Base-by-base conservation (phyloP, 1,140 invertebrate genomes). In the Zaprionus tsacasi region DNA sequence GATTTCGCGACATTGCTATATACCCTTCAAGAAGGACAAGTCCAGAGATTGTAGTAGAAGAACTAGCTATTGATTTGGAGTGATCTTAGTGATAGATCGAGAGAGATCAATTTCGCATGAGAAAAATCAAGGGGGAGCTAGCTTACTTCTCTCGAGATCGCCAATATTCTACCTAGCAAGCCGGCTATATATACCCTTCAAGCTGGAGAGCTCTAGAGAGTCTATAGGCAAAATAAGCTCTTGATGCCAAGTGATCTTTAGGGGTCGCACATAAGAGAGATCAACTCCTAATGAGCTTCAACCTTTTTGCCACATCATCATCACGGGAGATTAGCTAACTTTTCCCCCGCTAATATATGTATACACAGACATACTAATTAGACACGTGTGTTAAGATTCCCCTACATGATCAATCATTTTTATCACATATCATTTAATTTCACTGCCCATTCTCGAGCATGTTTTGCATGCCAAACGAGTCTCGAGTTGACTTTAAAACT, bases 381-480 rank as follows among this genome's bases (percentile, higher is more conserved):
- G 17, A 25, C 54, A 57, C 54, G 55, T 67, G 55, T 67, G 55
- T 58, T 43, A 13, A 40, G 50, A 52, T 30, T 52, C 17, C n/a
- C 8, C 35, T 45, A 17, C 12, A 48, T 25, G 33, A 57, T 57
- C 38, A 66, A 60, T 55, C 38, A 50, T 65, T 72, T 74, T 45
- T 48, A 56, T 48, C 11, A 54, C 45, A 54, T 54, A 38, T 65
- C 55, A 75, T 64, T 56, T 52, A 63, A 74, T 63, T 70, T 59
- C 40, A 25, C 54, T 64, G 58, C 5, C 11, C 12, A 13, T 52
- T 35, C 58, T 35, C 10, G 30, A 60, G 48, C 69, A 71, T 66
- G 73, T 66, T 72, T 76, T 60, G 73, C 61, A 71, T 71, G 36
- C 36, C 4, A 38, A 76, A 64, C 48, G 15, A 61, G 40, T 59